These are phyloP conservation scores for Macrotrachela quadricornifera DNA, from an alignment of 1,140 invertebrate genomes.

Conservation along the genomic window DNA sequence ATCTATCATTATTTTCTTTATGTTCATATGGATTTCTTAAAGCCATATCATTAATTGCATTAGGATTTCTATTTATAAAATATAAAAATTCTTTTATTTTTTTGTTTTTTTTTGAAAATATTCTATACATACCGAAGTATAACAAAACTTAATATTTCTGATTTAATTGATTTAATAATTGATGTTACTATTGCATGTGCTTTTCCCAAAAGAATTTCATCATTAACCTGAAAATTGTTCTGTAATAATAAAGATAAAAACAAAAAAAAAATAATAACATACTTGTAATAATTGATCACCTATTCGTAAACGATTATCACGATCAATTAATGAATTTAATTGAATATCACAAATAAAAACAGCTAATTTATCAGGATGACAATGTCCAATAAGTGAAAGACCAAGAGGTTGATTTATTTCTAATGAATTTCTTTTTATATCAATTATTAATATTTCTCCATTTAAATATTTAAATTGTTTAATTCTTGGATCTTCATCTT, in stretches of 20 bases:
- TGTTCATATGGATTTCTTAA: no score
- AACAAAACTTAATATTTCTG: constrained; percentile 60
- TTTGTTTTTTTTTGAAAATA: no score
- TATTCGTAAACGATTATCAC: constrained; percentile 51
- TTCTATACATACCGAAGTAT: constrained; percentile 65
- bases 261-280: no score
- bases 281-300: constrained; percentile 89
- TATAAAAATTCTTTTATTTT: constrained; percentile 11
- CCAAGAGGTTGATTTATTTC: constrained; percentile 42
- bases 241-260: no score
- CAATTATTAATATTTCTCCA: no score
- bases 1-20: no score
- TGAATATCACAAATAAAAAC: constrained; percentile 85
- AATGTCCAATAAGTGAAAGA: constrained; percentile 73
- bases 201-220: constrained; percentile 20
- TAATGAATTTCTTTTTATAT: no score
- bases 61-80: no score
- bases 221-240: no score
- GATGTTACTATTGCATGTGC: constrained; percentile 84
- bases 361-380: constrained; percentile 76
- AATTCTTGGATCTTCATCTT: no score
- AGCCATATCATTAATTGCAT: no score
- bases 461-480: no score
- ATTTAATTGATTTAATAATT: constrained; percentile 68
- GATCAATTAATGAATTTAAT: constrained; percentile 54